Conservation (phyloP, 2,797 vertebrate species). For the Kryptopterus vitreolus region DNA sequence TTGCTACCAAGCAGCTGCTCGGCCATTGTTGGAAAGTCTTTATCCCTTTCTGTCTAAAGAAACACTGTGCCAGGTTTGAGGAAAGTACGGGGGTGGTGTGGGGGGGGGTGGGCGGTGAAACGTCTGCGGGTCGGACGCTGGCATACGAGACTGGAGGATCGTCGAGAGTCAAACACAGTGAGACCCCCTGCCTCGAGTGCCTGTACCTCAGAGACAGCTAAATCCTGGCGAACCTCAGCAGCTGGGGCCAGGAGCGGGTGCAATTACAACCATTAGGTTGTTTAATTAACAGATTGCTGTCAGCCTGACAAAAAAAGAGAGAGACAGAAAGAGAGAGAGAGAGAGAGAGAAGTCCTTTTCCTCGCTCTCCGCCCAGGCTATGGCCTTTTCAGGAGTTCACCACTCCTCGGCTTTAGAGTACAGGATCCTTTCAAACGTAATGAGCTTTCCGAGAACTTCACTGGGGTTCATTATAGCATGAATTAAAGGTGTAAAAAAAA, state of each 20-base stretch:
- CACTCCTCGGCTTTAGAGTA: background rate
- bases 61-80: slow-evolving; percentile 39
- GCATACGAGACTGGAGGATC: slow-evolving; percentile 50
- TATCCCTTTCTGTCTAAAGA: background rate
- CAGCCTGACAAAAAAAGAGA: slow-evolving; percentile 67
- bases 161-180: slow-evolving; percentile 43
- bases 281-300: slow-evolving; percentile 81
- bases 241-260: slow-evolving; percentile 75
- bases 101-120: slow-evolving; percentile 37
- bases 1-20: slow-evolving; percentile 61
- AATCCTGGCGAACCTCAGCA: slow-evolving; percentile 73
- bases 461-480: background rate
- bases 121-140: slow-evolving; percentile 60
- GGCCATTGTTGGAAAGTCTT: slow-evolving; percentile 17
- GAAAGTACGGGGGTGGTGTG: slow-evolving; percentile 47
- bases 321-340: background rate
- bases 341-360: background rate
- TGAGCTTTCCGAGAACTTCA: slow-evolving; percentile 23
- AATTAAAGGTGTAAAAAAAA: no score
- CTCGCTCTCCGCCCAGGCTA: slow-evolving; percentile 27
- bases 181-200: slow-evolving; percentile 43
- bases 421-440: slow-evolving; percentile 17
- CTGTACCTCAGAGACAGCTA: slow-evolving; percentile 58
- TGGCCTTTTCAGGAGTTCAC: slow-evolving; percentile 41
- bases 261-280: slow-evolving; percentile 74